Evolutionary conservation across 1,140 invertebrate species (phyloP).

Genomic region (Drosophila varians): DNA sequence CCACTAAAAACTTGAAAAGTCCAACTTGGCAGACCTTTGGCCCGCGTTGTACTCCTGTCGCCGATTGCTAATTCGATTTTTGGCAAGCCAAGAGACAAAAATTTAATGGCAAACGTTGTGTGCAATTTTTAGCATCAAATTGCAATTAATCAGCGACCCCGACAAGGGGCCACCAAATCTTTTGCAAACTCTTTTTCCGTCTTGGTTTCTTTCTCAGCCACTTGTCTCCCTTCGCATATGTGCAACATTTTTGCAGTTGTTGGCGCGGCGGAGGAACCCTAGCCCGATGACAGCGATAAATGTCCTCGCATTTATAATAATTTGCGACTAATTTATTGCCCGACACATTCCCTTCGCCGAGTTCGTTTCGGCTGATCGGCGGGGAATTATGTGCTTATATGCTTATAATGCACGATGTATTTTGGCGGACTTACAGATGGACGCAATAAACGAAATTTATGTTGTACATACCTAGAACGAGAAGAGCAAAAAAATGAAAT

Average conservation of each 20-base stretch:
- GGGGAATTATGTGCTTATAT: slow-evolving; percentile 42
- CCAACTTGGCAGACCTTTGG: slow-evolving; percentile 16
- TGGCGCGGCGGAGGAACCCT: slow-evolving; percentile 36
- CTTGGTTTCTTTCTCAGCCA: background rate
- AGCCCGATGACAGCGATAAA: slow-evolving; percentile 66
- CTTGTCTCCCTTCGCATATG: slow-evolving; percentile 21
- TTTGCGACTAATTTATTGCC: slow-evolving; percentile 78
- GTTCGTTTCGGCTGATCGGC: slow-evolving; percentile 38
- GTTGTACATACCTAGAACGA: slow-evolving; percentile 66
- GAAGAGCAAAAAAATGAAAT: slow-evolving; percentile 39
- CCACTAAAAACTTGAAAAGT: background rate
- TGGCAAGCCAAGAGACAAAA: slow-evolving; percentile 31
- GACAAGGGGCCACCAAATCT: slow-evolving; percentile 35
- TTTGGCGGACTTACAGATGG: slow-evolving; percentile 54
- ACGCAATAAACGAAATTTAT: slow-evolving; percentile 67
- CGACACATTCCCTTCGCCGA: slow-evolving; percentile 49
- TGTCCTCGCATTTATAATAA: slow-evolving; percentile 77
- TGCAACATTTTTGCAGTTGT: slow-evolving; percentile 61
- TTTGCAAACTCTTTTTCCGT: slow-evolving; percentile 23
- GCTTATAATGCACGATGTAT: slow-evolving; percentile 20
- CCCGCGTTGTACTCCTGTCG: slow-evolving; percentile 19
- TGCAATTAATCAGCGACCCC: slow-evolving; percentile 69
- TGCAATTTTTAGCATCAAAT: slow-evolving; percentile 80
- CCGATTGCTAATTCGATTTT: slow-evolving; percentile 12
- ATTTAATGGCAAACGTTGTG: slow-evolving; percentile 40